Evolutionary conservation across 2,797 vertebrate genomes (phyloP), one percentile per base, ranked within the genome.

Genomic region (Muscicapa striata): DNA sequence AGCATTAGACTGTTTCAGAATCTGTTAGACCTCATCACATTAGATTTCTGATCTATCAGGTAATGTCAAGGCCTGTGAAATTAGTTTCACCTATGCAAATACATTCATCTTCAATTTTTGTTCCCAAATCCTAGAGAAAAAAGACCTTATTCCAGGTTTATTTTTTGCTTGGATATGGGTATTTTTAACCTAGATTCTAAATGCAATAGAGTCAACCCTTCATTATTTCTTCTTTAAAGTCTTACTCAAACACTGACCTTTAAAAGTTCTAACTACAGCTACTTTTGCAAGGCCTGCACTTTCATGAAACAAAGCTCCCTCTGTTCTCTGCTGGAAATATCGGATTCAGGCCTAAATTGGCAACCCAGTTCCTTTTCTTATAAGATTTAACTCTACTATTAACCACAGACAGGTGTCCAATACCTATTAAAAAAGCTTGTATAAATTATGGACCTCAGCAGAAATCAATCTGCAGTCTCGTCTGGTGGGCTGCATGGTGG

Each of bases 241-340:
- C 46, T 84, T 84, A 32, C 74, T 89, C 74, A 69, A 90, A 92
- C 34, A 52, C 70, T 77, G 89, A 92, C 89, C 94, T 87, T 91
- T 93, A 52, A 57, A 94, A 91, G 29, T 89, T 94, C 45, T 79
- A 59, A 79, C 52, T 92, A 11, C 17, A 78, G 36, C 58, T 87
- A 61, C 75, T 96, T 94, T 70, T 96, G 94, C 75, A 94, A 92
- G 68, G 41, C 75, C 61, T 93, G 81, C 68, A 93, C 68, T 93
- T 96, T 93, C 41, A 93, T 52, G 34, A 89, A 87, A 87, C 57
- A 92, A 93, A 89, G 49, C 34, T 77, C 10, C 12, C 64, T 84
- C 49, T 92, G 61, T 85, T 94, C 87, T 79, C 91, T 89, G 68
- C 45, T 92, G 91, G 87, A 96, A 94, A 89, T 64, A 89, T 80